phyloP scores from a whole-genome alignment of 1,140 invertebrate genomes.

The Muscidifurax raptorellus region DNA sequence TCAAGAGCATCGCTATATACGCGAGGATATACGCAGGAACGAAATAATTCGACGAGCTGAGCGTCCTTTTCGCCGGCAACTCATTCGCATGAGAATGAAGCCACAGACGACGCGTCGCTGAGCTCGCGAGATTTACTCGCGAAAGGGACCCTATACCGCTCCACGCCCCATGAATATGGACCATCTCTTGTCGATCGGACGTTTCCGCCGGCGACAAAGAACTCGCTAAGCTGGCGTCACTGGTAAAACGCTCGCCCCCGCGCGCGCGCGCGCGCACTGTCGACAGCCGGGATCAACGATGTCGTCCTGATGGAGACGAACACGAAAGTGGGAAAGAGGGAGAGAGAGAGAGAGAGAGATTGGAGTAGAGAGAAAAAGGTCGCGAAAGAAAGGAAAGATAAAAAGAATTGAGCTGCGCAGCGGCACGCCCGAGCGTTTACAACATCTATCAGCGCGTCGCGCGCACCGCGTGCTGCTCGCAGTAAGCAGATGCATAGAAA shows the following conservation, averaged over 20 bases:
- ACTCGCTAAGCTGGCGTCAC: constrained; percentile 35
- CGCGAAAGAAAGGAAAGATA: neutral
- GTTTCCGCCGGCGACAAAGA: constrained; percentile 29
- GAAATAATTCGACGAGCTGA: neutral
- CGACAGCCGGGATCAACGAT: neutral
- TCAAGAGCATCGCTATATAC: too few species aligned
- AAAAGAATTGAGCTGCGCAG: constrained; percentile 12
- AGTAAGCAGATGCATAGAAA: constrained; percentile 41
- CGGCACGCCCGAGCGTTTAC: neutral
- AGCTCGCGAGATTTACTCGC: neutral
- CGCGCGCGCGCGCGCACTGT: neutral
- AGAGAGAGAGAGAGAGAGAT: neutral
- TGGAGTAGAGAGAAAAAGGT: neutral
- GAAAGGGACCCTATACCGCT: neutral
- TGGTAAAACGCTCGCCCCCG: too few species aligned
- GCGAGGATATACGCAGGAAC: too few species aligned
- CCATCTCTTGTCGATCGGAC: constrained; percentile 21
- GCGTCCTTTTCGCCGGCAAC: too few species aligned
- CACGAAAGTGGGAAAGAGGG: neutral
- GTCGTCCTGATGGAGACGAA: neutral
- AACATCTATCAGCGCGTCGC: constrained; percentile 3
- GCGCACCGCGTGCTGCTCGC: neutral
- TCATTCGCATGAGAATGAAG: neutral
- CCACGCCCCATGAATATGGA: constrained; percentile 39
- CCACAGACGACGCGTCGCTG: too few species aligned